Evolutionary conservation across 1,140 invertebrate species (phyloP), one percentile per base, ranked within the genome.

Genomic region (Watersipora subatra): DNA sequence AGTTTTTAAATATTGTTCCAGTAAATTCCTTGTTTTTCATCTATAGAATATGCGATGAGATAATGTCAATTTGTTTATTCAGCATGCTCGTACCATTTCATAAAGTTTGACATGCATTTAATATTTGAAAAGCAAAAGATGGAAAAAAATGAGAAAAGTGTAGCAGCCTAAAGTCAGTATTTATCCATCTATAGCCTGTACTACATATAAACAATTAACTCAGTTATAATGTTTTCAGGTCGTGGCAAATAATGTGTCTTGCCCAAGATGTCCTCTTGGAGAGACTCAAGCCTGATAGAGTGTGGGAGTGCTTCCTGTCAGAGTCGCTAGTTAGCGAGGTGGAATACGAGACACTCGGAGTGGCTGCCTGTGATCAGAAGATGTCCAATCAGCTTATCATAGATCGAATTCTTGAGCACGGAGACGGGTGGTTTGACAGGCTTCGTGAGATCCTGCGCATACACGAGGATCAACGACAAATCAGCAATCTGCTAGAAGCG

Each of bases 361-460:
- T 25, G 22, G 22, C 7, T 17, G 7, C 7, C 7, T 24, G 22
- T 24, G 22, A 22, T 28, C 58, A 28, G 58, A 24, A 22, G 17
- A 22, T 12, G 58, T 28, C 22, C 7, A 59, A 22, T 28, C 22
- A 59, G 22, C 22, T 28, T 7, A 28, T 59, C 22, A 22, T 59
- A 24, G 58, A 59, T 59, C 58, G 22, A 12, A 24, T 59, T 24
- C 58, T 59, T 17, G 58, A 59, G 22, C 58, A 28, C 58, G 58
- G 58, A 17, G n/a, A n/a, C n/a, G 58, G 58, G 22, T 59, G 27
- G 22, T 59, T 25, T 28, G 58, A 59, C 58, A 59, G 27, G 22
- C 27, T 24, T 7, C 7, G 58, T 12, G 58, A 59, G 22, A 25
- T 59, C 7, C 58, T 59, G 7, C 58, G 58, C 7, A 22, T 25